Conservation (phyloP, 2,113 vertebrate genomes). For the Eulacestoma nigropectus region DNA sequence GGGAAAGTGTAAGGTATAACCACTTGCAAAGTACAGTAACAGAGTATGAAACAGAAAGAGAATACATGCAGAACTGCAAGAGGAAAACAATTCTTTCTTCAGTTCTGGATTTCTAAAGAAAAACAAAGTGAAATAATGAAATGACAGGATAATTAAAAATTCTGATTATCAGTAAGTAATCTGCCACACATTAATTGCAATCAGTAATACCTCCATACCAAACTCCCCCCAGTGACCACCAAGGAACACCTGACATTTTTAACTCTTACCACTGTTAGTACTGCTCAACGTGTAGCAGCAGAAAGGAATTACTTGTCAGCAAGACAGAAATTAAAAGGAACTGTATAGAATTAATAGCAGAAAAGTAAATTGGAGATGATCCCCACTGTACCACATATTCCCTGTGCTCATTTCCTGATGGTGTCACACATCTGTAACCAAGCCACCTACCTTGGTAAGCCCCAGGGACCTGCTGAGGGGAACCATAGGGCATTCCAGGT, state of each 20-base stretch:
- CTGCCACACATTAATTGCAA: background rate
- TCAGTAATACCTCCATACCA: background rate
- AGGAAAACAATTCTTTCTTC: background rate
- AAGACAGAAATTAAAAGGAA: background rate
- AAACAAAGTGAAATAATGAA: background rate
- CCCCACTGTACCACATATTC: background rate
- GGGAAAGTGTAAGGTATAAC: background rate
- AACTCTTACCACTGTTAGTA: background rate
- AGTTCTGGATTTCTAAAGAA: background rate
- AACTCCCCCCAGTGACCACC: background rate
- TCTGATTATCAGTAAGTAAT: background rate
- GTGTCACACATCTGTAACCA: background rate
- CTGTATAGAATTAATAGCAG: background rate
- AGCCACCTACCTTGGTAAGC: constrained; percentile 25
- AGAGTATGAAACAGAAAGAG: background rate
- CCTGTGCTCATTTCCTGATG: fast-evolving
- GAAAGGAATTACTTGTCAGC: background rate
- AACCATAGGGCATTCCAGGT: background rate
- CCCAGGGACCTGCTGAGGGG: background rate
- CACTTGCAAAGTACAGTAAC: background rate
- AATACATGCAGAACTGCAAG: background rate
- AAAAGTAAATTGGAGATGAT: background rate
- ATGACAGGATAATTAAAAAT: background rate
- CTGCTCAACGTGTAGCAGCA: background rate
- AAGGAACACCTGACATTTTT: background rate